Conservation (phyloP, 1,140 invertebrate species). For the Trichonephila clavipes region DNA sequence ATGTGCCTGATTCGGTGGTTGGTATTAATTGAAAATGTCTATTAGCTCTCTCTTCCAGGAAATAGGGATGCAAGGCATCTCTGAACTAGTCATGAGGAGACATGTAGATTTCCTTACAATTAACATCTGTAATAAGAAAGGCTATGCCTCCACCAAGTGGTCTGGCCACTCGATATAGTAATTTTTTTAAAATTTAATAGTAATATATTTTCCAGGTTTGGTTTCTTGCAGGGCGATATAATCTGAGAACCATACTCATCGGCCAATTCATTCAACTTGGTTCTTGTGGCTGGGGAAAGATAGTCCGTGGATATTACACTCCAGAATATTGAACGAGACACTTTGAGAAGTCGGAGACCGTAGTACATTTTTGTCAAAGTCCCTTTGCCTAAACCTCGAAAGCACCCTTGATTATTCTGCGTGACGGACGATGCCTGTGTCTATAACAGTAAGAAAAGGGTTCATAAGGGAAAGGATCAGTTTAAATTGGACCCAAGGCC, state of each 20-base stretch:
- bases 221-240: background rate
- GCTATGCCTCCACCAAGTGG: background rate
- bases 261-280: slow-evolving; percentile 18
- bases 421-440: slow-evolving; percentile 19
- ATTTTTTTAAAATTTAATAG: background rate
- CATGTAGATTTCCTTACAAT: background rate
- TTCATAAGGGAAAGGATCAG: slow-evolving; percentile 2
- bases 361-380: slow-evolving; percentile 26
- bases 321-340: background rate
- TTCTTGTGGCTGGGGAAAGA: background rate
- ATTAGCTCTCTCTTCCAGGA: background rate
- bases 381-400: slow-evolving; percentile 11
- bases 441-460: background rate
- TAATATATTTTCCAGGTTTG: too few species aligned
- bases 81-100: background rate
- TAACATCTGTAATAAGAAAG: slow-evolving; percentile 38
- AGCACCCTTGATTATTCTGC: background rate
- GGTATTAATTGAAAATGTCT: slow-evolving; percentile 27
- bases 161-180: slow-evolving; percentile 22
- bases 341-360: slow-evolving; percentile 3
- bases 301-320: background rate
- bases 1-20: background rate
- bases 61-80: background rate
- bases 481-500: background rate
- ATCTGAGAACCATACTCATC: background rate